These are phyloP conservation scores for Apeltes quadracus DNA, from an alignment of 2,113 vertebrate species.

Conservation along the genomic window DNA sequence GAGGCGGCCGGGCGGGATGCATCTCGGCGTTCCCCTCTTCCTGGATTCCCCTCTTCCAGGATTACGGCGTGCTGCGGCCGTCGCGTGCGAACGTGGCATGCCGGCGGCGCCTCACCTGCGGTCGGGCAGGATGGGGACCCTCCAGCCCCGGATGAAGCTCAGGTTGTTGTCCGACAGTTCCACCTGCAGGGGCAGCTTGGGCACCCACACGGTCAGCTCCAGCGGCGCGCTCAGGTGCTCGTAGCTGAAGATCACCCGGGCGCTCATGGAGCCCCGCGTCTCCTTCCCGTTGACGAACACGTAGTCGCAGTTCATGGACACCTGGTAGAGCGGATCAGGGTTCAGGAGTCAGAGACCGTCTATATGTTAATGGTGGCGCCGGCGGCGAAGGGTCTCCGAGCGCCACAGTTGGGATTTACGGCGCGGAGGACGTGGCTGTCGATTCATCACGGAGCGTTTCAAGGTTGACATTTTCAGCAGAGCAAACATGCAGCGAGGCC, in stretches of 20 bases:
- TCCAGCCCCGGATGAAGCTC: slow-evolving; percentile 98
- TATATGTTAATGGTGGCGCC: slow-evolving; percentile 60
- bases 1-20: slow-evolving; percentile 9
- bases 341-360: slow-evolving; percentile 60
- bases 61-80: too few relatives aligned
- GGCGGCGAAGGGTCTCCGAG: slow-evolving; percentile 5
- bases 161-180: slow-evolving; percentile 90
- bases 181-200: slow-evolving; percentile 92
- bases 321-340: slow-evolving; percentile 76
- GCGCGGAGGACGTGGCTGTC: slow-evolving; percentile 15
- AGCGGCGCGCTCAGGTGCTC: slow-evolving; percentile 91
- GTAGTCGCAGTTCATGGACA: slow-evolving; percentile 97
- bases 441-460: slow-evolving; percentile 34
- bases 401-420: slow-evolving; percentile 41
- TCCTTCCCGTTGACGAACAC: slow-evolving; percentile 98
- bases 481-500: slow-evolving; percentile 23
- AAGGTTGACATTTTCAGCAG: slow-evolving; percentile 41
- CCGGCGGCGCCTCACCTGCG: slow-evolving; percentile 82
- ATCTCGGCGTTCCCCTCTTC: slow-evolving; percentile 6
- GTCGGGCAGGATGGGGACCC: slow-evolving; percentile 93
- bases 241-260: slow-evolving; percentile 94
- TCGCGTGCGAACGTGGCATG: too few relatives aligned
- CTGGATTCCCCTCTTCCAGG: too few relatives aligned
- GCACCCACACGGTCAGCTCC: slow-evolving; percentile 98
- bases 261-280: slow-evolving; percentile 92